Evolutionary conservation across 2,888 invertebrate species (phyloP).

Genomic region (Rhagonycha lutea): DNA sequence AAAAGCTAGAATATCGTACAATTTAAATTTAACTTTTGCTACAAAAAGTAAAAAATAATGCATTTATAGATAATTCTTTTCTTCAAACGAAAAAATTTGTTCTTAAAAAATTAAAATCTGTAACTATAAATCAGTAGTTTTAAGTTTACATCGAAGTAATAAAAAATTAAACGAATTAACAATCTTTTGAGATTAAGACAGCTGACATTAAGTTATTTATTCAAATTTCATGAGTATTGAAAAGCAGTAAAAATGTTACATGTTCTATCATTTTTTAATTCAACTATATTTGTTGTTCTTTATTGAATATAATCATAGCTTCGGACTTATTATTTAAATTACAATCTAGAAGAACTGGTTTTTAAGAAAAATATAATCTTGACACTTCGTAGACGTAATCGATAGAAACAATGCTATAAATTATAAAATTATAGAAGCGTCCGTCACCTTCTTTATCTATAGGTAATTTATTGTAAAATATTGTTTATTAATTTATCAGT

Average conservation of each 20-base stretch:
- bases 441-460: background rate
- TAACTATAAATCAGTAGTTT: no score
- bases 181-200: no score
- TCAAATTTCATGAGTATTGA: no score
- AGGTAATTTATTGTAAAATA: background rate
- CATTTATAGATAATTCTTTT: no score
- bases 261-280: background rate
- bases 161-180: no score
- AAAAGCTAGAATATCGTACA: no score
- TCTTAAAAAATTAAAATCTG: no score
- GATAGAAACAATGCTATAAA: background rate
- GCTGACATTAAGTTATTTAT: no score
- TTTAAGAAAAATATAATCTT: background rate
- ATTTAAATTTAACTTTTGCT: no score
- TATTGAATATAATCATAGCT: background rate
- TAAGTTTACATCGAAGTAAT: no score
- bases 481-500: background rate
- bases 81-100: no score
- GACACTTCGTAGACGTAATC: background rate
- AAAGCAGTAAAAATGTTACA: background rate
- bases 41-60: no score
- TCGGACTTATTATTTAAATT: background rate
- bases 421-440: background rate
- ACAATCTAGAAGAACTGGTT: background rate
- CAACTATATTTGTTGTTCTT: background rate